Percentiles rank a stretch among this genome's conserved stretches.
Evolutionary conservation across 2,888 invertebrate genomes (phyloP).

Genomic region (Eremobia ochroleuca): DNA sequence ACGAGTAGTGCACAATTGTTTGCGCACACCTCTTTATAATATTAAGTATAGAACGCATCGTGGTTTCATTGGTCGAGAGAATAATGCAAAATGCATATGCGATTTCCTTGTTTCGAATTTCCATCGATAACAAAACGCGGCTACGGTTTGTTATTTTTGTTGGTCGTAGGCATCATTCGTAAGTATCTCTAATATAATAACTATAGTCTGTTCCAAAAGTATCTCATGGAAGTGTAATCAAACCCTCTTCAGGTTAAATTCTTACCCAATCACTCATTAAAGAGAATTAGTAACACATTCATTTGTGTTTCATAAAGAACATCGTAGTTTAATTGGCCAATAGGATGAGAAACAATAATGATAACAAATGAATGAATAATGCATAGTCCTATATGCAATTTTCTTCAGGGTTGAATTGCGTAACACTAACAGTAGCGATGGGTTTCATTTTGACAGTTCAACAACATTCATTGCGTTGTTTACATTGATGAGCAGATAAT

Average conservation of each 20-base stretch:
- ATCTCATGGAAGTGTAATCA: not conserved
- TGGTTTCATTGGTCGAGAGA: not conserved
- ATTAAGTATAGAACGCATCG: not conserved
- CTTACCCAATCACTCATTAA: not conserved
- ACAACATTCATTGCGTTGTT: no score
- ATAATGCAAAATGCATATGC: not conserved
- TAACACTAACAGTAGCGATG: no score
- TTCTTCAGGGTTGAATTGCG: no score
- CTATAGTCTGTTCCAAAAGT: not conserved
- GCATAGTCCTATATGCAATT: not conserved
- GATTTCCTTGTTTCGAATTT: not conserved
- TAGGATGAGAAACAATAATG: not conserved
- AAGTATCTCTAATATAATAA: not conserved
- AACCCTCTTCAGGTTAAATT: not conserved
- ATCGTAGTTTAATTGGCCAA: not conserved
- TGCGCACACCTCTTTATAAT: not conserved
- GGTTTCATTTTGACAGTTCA: no score
- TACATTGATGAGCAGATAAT: no score
- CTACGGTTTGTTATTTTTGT: not conserved
- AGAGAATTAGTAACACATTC: not conserved
- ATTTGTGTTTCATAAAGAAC: not conserved
- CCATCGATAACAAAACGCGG: not conserved
- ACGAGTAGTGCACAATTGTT: no score
- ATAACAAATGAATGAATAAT: not conserved
- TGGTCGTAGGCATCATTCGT: not conserved